Evolutionary conservation across 2,797 vertebrate genomes (phyloP), one percentile per base, ranked within the genome.

Genomic region (Pangasius mekongensis): DNA sequence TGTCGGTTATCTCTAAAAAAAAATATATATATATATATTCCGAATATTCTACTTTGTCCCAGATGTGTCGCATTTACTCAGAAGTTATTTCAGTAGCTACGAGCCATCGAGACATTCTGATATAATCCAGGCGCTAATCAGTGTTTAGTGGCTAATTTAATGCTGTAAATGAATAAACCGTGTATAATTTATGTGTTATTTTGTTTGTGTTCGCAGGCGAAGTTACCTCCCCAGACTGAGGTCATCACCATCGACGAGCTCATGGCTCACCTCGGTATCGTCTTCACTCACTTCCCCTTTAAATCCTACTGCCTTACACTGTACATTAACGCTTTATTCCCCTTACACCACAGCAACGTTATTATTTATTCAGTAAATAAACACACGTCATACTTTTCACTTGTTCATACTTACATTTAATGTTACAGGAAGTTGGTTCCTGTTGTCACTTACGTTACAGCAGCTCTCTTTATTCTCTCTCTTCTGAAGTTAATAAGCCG

Each of bases 201-300:
- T 20, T 74, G 8, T 62, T 73, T 56, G 18, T 87, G n/a, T 88
- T 24, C 73, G 1, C 92, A 99, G 98, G 98, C 98, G 22, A 97
- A 97, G 88, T 95, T 99, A 83, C 96, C 97, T 0, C 95, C 95
- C 0, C 97, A 98, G 95, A 98, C 97, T 56, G 98, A 99, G 92
- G 96, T 99, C 58, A 92, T 99, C 92, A 97, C 97, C 0, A 96
- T 97, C 0, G 98, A 99, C 30, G 98, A 98, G 88, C 96, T 99
- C 91, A 98, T 99, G 98, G 94, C 97, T 52, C 97, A 98, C 85
- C 94, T 99, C 5, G 98, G 98, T 99, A 94, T 36, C 4, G 2
- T 94, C 95, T 47, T 30, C n/a, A n/a, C 24, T 58, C 16, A 3
- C 0, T 36, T n/a, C 30, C 43, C 14, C n/a, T 58, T 24, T 36